Evolutionary conservation across 37 sponge, comb jelly and placozoan species (phyloP), one percentile per base, ranked within the genome.

Genomic region (Axinella damicornis): DNA sequence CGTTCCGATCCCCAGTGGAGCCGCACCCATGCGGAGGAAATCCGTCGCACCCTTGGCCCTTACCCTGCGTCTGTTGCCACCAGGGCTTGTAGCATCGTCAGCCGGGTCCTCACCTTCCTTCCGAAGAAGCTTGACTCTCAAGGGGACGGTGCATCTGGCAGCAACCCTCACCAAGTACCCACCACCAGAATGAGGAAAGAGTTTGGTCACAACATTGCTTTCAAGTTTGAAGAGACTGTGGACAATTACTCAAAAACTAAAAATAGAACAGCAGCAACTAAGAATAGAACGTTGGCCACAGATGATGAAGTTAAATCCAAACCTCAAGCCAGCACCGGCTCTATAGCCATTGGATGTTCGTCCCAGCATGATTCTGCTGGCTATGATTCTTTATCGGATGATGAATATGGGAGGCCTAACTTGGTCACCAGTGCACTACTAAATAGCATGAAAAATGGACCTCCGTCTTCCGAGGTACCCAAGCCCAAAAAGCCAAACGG

Each of bases 191-290:
- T 28, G 41, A 59, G 5, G 27, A 88, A 88, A 54, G 89, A 93
- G 31, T 93, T 93, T 93, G 93, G 93, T 24, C 65, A 37, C n/a
- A 85, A 85, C 33, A 77, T 93, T 71, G 30, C 34, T 5, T 93
- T 93, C 32, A 73, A 69, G 16, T 86, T 65, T 79, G 46, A 46
- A 12, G 46, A 46, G 6, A 46, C n/a, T n/a, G n/a, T n/a, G n/a
- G n/a, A 9, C 46, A 46, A 4, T 46, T 46, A n/a, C n/a, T n/a
- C n/a, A n/a, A n/a, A n/a, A n/a, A n/a, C 46, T 9, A 46, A 46
- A 46, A 46, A 4, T 46, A 46, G 46, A 46, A 9, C 9, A 46
- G 46, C 46, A 46, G 6, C 4, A 12, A 46, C 46, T 46, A 46
- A 46, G 46, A 46, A 4, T 9, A 46, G 46, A 46, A 46, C 46